Conservation (phyloP, 2,888 invertebrate genomes). For the Herminia tarsipennalis region DNA sequence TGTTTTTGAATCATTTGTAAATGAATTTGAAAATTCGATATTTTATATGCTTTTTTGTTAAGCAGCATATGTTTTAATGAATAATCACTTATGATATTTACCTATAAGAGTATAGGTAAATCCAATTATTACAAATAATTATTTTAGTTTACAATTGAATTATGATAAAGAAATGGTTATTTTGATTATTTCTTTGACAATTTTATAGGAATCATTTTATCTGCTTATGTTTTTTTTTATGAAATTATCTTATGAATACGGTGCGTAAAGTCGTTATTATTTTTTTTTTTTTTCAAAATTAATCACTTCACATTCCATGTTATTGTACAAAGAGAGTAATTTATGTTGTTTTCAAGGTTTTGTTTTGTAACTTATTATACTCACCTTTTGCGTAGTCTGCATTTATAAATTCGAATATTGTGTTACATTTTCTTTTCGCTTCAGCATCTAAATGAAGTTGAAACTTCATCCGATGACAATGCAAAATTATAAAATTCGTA, state of each 20-base stretch:
- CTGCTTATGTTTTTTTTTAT: slow-evolving; percentile 34
- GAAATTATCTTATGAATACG: slow-evolving; percentile 62
- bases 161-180: slow-evolving; percentile 4
- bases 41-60: slow-evolving; percentile 4
- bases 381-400: slow-evolving; percentile 53
- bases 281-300: slow-evolving; percentile 58
- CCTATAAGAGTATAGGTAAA: neutral
- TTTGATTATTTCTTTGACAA: slow-evolving; percentile 9
- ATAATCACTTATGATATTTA: no score
- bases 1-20: neutral
- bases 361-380: slow-evolving; percentile 31
- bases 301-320: slow-evolving; percentile 80
- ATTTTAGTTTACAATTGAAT: slow-evolving; percentile 1
- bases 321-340: slow-evolving; percentile 67
- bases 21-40: neutral
- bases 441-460: slow-evolving; percentile 10
- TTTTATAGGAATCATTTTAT: slow-evolving; percentile 19
- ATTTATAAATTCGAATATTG: slow-evolving; percentile 54
- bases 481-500: slow-evolving; percentile 24
- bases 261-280: slow-evolving; percentile 59
- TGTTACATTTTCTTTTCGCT: slow-evolving; percentile 34
- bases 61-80: no score
- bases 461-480: no score
- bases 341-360: slow-evolving; percentile 41
- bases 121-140: neutral